Evolutionary conservation across 1,140 invertebrate genomes (phyloP).

Genomic region (Drosophila ambigua): DNA sequence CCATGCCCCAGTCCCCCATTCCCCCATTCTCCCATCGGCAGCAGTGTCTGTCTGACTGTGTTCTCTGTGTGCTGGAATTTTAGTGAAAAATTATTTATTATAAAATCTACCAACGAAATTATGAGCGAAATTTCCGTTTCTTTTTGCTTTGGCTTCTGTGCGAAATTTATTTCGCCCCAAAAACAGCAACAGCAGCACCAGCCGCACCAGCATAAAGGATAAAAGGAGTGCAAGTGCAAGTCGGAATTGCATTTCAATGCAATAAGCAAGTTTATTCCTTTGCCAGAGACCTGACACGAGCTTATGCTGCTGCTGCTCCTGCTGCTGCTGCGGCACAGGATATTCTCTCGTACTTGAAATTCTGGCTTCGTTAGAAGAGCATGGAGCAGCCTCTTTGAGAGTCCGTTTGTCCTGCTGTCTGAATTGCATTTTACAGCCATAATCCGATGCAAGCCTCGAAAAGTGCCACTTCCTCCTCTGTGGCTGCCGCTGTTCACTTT

Average conservation of each 20-base stretch:
- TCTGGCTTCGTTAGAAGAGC: slow-evolving; percentile 37
- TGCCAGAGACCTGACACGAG: slow-evolving; percentile 16
- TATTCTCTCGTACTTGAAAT: slow-evolving; percentile 33
- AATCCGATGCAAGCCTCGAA: slow-evolving; percentile 47
- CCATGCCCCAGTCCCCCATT: slow-evolving; percentile 14
- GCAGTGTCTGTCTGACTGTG: slow-evolving; percentile 5
- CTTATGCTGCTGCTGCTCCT: too few species aligned
- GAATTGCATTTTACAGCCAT: slow-evolving; percentile 64
- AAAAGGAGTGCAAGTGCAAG: slow-evolving; percentile 15
- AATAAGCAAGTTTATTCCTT: slow-evolving; percentile 73
- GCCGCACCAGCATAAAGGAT: background rate
- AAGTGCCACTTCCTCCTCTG: slow-evolving; percentile 9
- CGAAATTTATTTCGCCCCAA: slow-evolving; percentile 42
- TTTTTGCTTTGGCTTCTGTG: slow-evolving; percentile 32
- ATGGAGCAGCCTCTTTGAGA: slow-evolving; percentile 11
- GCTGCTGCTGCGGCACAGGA: too few species aligned
- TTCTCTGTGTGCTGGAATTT: slow-evolving; percentile 30
- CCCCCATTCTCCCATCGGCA: background rate
- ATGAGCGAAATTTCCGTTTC: slow-evolving; percentile 65
- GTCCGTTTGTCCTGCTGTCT: background rate
- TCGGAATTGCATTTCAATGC: slow-evolving; percentile 78
- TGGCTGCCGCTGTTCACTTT: slow-evolving; percentile 3
- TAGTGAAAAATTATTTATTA: slow-evolving; percentile 68
- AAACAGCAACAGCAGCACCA: background rate
- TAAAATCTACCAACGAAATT: slow-evolving; percentile 77